Evolutionary conservation across 2,888 invertebrate genomes (phyloP).

Genomic region (Caenorhabditis sp.): DNA sequence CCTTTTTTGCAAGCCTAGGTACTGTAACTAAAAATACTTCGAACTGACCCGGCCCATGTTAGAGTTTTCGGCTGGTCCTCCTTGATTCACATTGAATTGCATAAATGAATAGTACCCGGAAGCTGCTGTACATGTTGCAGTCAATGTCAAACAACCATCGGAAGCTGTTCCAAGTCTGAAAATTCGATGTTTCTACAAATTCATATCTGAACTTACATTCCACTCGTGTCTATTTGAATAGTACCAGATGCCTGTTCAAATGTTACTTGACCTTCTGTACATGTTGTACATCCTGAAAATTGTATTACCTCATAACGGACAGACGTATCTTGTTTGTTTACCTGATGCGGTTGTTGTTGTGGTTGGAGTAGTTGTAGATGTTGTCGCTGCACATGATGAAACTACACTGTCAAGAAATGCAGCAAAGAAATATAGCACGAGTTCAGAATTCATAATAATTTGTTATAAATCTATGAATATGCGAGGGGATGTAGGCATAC

Average conservation of each 20-base stretch:
- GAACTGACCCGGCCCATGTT: neutral
- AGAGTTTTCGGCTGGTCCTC: constrained; percentile 26
- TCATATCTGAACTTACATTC: constrained; percentile 11
- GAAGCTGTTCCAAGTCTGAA: constrained; percentile 20
- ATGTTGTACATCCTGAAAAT: constrained; percentile 24
- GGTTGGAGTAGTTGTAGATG: neutral
- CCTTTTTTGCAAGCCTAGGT: too few species aligned
- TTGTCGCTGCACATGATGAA: neutral
- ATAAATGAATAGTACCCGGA: constrained; percentile 19
- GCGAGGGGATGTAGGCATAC: neutral
- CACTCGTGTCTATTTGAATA: constrained; percentile 17
- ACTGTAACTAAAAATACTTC: neutral
- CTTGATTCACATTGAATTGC: constrained; percentile 38
- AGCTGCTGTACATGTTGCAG: constrained; percentile 28
- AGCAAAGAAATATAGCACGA: neutral
- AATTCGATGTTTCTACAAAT: neutral
- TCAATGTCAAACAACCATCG: constrained; percentile 22
- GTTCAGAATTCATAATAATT: neutral
- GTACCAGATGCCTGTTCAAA: constrained; percentile 13
- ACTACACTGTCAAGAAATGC: neutral
- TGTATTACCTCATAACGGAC: too few species aligned
- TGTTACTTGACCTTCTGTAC: constrained; percentile 28
- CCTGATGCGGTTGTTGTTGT: neutral
- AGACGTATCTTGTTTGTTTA: neutral
- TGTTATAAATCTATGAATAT: neutral